Evolutionary conservation across 2,113 vertebrate species (phyloP).

Genomic region (Nerophis lumbriciformis): DNA sequence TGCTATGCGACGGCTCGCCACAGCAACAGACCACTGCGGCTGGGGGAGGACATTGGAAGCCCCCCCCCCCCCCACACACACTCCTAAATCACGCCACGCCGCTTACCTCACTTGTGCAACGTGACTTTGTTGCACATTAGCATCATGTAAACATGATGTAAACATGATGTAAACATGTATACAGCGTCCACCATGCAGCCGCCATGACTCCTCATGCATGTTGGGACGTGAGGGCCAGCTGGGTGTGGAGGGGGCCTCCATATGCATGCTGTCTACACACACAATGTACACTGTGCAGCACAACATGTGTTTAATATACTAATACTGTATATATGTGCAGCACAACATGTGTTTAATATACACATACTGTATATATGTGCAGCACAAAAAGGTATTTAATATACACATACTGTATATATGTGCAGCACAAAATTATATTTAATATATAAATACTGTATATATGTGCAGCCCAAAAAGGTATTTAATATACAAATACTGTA

Average conservation of each 20-base stretch:
- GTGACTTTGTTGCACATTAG: background rate
- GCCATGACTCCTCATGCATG: conserved; percentile 3
- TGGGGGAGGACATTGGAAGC: background rate
- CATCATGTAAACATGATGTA: too few relatives aligned
- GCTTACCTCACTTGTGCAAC: background rate
- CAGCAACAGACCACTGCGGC: conserved; percentile 22
- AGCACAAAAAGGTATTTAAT: background rate
- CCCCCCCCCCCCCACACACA: background rate
- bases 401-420: too few relatives aligned
- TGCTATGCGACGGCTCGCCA: conserved; percentile 41
- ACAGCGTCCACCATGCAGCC: background rate
- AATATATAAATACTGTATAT: background rate
- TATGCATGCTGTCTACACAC: conserved; percentile 25
- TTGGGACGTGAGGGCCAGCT: conserved; percentile 2
- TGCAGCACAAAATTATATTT: background rate
- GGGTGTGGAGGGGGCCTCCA: conserved; percentile 8
- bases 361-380: too few relatives aligned
- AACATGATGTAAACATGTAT: background rate
- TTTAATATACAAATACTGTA: background rate
- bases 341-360: background rate
- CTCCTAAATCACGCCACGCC: background rate
- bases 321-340: background rate
- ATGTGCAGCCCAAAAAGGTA: too few relatives aligned
- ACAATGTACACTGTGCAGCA: background rate
- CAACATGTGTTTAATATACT: background rate